Evolutionary conservation across 2,888 invertebrate genomes (phyloP), one percentile per base, ranked within the genome.

Genomic region (Drepana falcataria): DNA sequence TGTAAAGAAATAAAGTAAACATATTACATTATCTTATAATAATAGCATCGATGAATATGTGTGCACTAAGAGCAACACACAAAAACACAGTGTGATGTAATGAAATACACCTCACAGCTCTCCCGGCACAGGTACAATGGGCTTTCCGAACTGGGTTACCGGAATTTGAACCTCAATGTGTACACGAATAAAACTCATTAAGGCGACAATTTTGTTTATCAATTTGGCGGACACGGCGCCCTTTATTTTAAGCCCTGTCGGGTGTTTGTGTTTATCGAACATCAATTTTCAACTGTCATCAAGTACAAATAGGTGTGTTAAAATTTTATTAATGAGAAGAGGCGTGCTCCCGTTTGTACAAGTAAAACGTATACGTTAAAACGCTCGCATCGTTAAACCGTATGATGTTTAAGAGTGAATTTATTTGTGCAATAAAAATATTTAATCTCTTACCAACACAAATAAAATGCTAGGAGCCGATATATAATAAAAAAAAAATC

Each of bases 131-230:
- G 63, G 59, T 61, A 57, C 58, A 62, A 59, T 54, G 61, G 58
- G 54, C 55, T 55, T 59, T 60, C 58, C 53, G 61, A 75, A 67
- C 65, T 74, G 73, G 78, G 77, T 75, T 73, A 77, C 71, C 67
- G 74, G 73, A 81, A 74, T 81, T 76, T 72, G 70, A 68, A 77
- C 73, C 75, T 63, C 69, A 71, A 60, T 60, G 66, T 68, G 61
- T 59, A 67, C 71, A 68, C 65, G 60, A 81, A 81, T 81, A 79
- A 75, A 80, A 79, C 70, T 76, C 77, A 81, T 80, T 80, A 79
- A 71, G 67, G 67, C 61, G 54, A 62, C 74, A 76, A 81, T 82
- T 44, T 79, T 78, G 77, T 75, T 77, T 81, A 77, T 77, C 77
- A 77, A 75, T 78, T 21, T 74, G 70, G 51, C 55, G 56, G 56